Conservation (phyloP, 1,140 invertebrate genomes). For the Drosophila ananassae region DNA sequence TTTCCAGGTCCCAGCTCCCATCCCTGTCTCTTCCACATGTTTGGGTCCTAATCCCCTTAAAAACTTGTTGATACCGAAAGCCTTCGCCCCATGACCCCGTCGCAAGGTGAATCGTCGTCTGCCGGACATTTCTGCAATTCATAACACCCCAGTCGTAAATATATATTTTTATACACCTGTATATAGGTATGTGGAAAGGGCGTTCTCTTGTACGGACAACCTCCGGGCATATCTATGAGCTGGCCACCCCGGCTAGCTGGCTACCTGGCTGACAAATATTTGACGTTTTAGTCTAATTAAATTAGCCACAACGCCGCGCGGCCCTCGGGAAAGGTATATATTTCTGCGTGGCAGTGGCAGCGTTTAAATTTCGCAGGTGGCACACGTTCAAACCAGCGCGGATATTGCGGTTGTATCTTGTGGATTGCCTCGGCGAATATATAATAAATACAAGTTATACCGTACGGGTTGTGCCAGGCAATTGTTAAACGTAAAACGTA, state of each 20-base stretch:
- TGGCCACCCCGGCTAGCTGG: conserved; percentile 4
- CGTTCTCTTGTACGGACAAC: conserved; percentile 10
- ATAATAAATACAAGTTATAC: conserved; percentile 6
- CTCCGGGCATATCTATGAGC: conserved; percentile 36
- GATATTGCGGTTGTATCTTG: conserved; percentile 19
- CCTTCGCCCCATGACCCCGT: conserved; percentile 16
- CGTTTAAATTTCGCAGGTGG: conserved; percentile 59
- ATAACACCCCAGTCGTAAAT: conserved; percentile 5
- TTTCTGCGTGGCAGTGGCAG: conserved; percentile 55
- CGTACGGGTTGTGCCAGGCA: conserved; percentile 28
- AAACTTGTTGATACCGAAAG: conserved; percentile 66
- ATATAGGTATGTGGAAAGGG: neutral
- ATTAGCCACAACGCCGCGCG: conserved; percentile 64
- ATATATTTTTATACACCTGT: neutral
- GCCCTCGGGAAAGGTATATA: conserved; percentile 77
- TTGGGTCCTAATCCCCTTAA: conserved; percentile 70
- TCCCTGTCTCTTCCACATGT: conserved; percentile 29
- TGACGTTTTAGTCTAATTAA: conserved; percentile 83
- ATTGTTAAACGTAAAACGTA: conserved; percentile 45
- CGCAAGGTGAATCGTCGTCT: conserved; percentile 30
- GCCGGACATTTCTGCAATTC: conserved; percentile 15
- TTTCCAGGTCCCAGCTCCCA: conserved; percentile 5
- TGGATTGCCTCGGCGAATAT: conserved; percentile 6
- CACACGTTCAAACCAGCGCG: conserved; percentile 15
- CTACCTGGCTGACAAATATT: conserved; percentile 73